Percentiles rank a stretch among this genome's conserved stretches.
These are phyloP conservation scores for Lathamus discolor DNA, from an alignment of 2,113 vertebrate genomes.

Conservation along the genomic window DNA sequence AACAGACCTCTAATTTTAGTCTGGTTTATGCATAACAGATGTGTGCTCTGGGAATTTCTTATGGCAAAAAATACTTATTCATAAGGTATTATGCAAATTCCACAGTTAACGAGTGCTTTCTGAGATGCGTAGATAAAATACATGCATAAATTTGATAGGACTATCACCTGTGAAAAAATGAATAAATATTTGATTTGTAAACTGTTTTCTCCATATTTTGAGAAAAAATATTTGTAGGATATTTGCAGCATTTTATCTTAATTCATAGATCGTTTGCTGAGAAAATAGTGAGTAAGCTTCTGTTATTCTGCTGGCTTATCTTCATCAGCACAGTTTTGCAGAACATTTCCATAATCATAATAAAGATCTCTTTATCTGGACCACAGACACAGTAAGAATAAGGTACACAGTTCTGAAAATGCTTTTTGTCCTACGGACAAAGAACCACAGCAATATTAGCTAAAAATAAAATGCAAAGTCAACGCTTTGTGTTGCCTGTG, in stretches of 20 bases:
- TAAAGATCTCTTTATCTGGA: not conserved
- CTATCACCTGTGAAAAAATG: not conserved
- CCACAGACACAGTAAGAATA: not conserved
- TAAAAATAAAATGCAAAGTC: not conserved
- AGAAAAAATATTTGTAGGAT: not conserved
- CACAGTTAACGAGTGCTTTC: not conserved
- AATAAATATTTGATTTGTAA: not conserved
- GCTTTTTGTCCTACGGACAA: not conserved
- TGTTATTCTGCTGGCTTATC: not conserved
- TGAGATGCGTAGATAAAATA: not conserved
- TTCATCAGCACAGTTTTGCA: slow-evolving; percentile 14
- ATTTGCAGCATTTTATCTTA: not conserved
- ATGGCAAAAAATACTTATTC: not conserved
- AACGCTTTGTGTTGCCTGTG: not conserved
- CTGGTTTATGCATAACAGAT: not conserved
- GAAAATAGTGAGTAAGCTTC: not conserved
- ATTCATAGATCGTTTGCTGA: not conserved
- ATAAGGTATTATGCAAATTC: not conserved
- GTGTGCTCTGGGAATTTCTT: not conserved
- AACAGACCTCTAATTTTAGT: not conserved
- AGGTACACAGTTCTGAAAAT: not conserved
- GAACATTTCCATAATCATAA: slow-evolving; percentile 17
- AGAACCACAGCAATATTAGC: not conserved
- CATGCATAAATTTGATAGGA: not conserved
- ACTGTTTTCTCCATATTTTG: not conserved